Evolutionary conservation across 2,113 vertebrate species (phyloP), one percentile per base, ranked within the genome.

Genomic region (Cygnus atratus): DNA sequence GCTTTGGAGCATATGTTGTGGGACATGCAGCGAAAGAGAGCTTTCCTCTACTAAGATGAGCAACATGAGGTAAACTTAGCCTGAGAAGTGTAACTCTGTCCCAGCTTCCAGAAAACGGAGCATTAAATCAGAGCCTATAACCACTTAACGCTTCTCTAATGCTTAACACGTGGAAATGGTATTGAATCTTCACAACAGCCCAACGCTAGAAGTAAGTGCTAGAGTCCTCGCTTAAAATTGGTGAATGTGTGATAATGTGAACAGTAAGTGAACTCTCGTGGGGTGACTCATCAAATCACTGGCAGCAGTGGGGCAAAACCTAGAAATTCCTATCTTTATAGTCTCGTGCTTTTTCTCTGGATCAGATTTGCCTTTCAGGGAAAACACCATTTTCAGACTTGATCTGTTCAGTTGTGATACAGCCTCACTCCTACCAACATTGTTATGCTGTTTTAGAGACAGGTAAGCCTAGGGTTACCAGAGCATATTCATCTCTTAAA

Each of bases 61-160:
- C 35, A 68, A 29, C 65, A 54, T 44, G 95, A 91, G 44, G 74
- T 93, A 87, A 95, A 50, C n/a, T 92, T 95, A 89, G 77, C 75
- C 70, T 55, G 70, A 84, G 84, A 94, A 89, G 31, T 35, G 71
- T 92, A 93, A 93, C 86, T 87, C 62, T 70, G 88, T 13, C 84
- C 46, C 35, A 59, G 79, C 83, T 91, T 76, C 82, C 85, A 93
- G 93, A 91, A 94, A 93, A 93, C 73, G 77, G 73, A 93, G 46
- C 61, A 41, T 93, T 95, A 92, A 93, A 90, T 92, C 88, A 84
- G 73, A 18, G 26, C 2, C 76, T 88, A 0, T 19, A 73, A 75
- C 46, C 0, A 29, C 70, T 88, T 93, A 90, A 61, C 39, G 21
- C 65, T 93, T 86, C 79, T 74, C 46, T 96, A 84, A 88, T 75